A percentile compares a stretch with the other conserved stretches of the same genome.
phyloP scores from a whole-genome alignment of 2,888 invertebrate genomes.

The Rotaria socialis region DNA sequence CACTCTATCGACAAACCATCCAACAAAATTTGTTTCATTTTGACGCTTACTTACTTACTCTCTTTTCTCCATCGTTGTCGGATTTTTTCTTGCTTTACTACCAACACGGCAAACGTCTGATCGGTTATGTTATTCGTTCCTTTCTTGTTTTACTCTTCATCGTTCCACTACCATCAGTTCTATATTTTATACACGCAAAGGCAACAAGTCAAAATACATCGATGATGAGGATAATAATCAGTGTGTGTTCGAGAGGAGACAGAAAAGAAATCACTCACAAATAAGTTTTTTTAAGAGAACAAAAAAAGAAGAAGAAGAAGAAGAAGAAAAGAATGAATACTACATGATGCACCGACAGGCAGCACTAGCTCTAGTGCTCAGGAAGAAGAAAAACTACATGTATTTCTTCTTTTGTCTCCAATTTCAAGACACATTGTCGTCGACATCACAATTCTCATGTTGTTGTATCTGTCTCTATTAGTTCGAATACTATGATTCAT shows the following conservation, averaged over 20 bases:
- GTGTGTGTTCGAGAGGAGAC: background rate
- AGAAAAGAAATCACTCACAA: constrained; percentile 23
- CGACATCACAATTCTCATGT: background rate
- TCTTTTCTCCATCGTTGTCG: background rate
- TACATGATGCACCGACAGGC: background rate
- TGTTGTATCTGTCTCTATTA: background rate
- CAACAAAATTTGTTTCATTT: constrained; percentile 26
- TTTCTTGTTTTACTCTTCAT: background rate
- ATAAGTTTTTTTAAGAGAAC: background rate
- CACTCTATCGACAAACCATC: background rate
- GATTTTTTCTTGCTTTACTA: background rate
- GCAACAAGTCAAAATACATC: constrained; percentile 6
- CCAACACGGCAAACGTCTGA: background rate
- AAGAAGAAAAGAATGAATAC: background rate
- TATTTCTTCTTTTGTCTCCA: constrained; percentile 29
- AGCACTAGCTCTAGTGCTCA: constrained; percentile 1
- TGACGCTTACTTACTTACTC: constrained; percentile 10
- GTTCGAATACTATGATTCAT: constrained; percentile 4
- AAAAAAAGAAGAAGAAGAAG: background rate
- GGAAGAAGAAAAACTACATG: background rate
- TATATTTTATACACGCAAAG: constrained; percentile 9
- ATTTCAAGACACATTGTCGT: constrained; percentile 20
- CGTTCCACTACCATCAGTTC: background rate
- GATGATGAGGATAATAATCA: constrained; percentile 25
- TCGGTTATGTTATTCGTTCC: constrained; percentile 11